Evolutionary conservation across 2,113 vertebrate species (phyloP).

Genomic region (Psammodynastes pulverulentus): DNA sequence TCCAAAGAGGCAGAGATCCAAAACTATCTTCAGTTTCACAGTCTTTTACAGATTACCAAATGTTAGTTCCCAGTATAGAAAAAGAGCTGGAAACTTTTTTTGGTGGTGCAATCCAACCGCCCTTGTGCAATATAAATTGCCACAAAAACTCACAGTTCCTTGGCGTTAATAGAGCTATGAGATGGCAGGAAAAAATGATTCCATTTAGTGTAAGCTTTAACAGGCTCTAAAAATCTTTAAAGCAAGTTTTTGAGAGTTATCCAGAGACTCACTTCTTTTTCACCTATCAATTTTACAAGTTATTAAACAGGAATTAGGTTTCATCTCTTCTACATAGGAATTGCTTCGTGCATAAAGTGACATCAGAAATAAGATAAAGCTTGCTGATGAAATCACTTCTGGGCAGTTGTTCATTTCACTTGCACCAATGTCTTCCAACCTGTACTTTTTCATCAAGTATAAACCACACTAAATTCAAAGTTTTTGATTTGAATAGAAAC

Average conservation of each 20-base stretch:
- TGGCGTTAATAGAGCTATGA: not conserved
- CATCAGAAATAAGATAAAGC: not conserved
- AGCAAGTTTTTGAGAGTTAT: not conserved
- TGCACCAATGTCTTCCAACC: not conserved
- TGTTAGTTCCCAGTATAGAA: not conserved
- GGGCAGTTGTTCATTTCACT: not conserved
- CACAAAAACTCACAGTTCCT: not conserved
- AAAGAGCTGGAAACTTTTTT: not conserved
- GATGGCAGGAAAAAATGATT: not conserved
- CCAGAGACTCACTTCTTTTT: not conserved
- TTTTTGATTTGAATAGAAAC: not conserved
- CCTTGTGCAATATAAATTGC: not conserved
- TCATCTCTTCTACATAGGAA: not conserved
- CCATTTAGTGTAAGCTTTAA: not conserved
- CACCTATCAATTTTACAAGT: not conserved
- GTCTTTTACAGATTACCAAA: not conserved
- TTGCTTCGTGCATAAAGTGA: not conserved
- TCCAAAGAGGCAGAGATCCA: not conserved
- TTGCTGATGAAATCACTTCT: not conserved
- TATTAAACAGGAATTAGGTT: not conserved
- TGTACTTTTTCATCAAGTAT: not conserved
- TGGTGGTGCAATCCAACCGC: not conserved
- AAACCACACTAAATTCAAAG: not conserved
- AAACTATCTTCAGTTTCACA: not conserved
- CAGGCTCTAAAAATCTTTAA: not conserved